Evolutionary conservation across 2,888 invertebrate genomes (phyloP).

Genomic region (Alloscopus bannaensis): DNA sequence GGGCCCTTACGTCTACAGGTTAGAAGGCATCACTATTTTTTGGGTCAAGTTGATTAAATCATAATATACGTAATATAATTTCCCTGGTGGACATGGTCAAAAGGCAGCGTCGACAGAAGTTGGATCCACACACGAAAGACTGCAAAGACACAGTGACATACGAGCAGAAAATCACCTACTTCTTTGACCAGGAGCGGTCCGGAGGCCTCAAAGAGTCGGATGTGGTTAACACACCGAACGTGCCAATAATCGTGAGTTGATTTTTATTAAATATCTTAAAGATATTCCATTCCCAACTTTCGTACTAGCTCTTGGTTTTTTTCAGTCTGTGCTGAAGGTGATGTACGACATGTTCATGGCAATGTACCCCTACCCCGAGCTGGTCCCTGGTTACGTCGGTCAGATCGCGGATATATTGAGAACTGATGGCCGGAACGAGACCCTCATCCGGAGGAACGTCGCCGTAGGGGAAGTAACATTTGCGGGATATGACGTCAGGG

Average conservation of each 20-base stretch:
- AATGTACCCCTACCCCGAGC: not conserved
- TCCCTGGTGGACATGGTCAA: too few relatives aligned
- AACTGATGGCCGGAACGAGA: not conserved
- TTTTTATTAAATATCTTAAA: not conserved
- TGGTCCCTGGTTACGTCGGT: not conserved
- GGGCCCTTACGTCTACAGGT: constrained; percentile 42
- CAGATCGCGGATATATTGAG: not conserved
- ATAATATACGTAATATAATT: too few relatives aligned
- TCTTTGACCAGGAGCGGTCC: constrained; percentile 40
- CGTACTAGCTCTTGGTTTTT: not conserved
- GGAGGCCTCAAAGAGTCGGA: constrained; percentile 31
- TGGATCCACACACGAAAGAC: constrained; percentile 5
- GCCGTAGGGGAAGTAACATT: constrained; percentile 41
- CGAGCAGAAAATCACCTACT: constrained; percentile 46
- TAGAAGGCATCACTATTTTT: not conserved
- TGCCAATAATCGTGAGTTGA: constrained; percentile 47
- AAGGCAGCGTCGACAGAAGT: constrained; percentile 28
- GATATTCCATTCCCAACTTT: not conserved
- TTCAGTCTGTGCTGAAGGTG: not conserved
- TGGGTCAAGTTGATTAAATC: too few relatives aligned
- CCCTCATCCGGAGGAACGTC: constrained; percentile 25
- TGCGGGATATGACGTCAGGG: constrained; percentile 18
- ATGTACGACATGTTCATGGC: not conserved
- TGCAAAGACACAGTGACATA: constrained; percentile 49
- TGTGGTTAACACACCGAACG: constrained; percentile 43